These are phyloP conservation scores for Dendropsophus ebraccatus DNA, from an alignment of 2,113 vertebrate species.

Conservation along the genomic window DNA sequence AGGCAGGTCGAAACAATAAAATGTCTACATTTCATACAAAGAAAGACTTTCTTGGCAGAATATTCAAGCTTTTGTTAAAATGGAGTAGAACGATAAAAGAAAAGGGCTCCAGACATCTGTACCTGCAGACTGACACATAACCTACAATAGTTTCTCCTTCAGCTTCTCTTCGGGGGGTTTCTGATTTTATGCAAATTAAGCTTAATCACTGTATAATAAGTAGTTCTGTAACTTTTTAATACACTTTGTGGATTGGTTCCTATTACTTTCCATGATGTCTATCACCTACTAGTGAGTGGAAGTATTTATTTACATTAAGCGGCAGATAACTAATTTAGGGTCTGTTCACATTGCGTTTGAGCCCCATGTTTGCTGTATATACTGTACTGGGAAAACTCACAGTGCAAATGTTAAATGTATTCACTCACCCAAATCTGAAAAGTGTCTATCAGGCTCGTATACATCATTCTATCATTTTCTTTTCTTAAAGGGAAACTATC, in stretches of 20 bases:
- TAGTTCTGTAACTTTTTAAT: not conserved
- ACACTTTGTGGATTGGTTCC: not conserved
- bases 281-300: not conserved
- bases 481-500: too few species aligned
- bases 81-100: not conserved
- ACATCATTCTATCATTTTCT: too few species aligned
- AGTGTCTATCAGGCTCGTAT: too few species aligned
- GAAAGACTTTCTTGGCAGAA: not conserved
- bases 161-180: not conserved
- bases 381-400: too few species aligned
- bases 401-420: too few species aligned
- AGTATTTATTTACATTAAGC: not conserved
- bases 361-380: too few species aligned
- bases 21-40: slow-evolving; percentile 17
- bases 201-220: not conserved
- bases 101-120: not conserved
- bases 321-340: too few species aligned
- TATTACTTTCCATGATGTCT: not conserved
- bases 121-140: not conserved
- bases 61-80: slow-evolving; percentile 39
- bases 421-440: too few species aligned
- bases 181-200: not conserved
- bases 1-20: slow-evolving; percentile 18
- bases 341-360: too few species aligned
- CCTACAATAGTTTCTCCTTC: not conserved